These are phyloP conservation scores for Cygnus olor DNA, from an alignment of 2,797 vertebrate species.

Conservation along the genomic window DNA sequence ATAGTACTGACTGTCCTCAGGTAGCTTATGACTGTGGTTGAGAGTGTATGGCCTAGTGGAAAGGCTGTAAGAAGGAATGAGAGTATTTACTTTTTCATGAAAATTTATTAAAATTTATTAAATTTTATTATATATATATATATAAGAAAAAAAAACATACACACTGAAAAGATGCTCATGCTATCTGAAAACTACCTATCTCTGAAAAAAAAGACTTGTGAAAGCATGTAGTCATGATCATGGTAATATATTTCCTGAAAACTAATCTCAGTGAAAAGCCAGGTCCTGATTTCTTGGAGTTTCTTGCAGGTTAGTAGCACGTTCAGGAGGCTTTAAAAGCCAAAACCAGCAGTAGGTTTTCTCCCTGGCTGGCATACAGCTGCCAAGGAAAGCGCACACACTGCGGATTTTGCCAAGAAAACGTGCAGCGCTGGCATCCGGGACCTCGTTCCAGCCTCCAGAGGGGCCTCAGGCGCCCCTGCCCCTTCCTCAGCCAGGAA, in stretches of 20 bases:
- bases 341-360: fast-evolving
- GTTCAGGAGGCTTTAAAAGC: background rate
- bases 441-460: too few relatives aligned
- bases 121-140: background rate
- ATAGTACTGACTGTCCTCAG: background rate
- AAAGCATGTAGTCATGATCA: background rate
- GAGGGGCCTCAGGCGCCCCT: background rate
- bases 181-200: background rate
- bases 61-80: background rate
- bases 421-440: fast-evolving
- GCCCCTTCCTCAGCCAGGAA: background rate
- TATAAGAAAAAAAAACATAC: background rate
- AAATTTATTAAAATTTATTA: background rate
- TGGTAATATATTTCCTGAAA: too few relatives aligned
- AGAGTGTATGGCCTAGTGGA: background rate
- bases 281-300: background rate
- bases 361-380: fast-evolving
- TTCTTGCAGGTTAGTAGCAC: too few relatives aligned
- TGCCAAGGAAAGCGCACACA: fast-evolving
- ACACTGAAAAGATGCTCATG: background rate
- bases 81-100: background rate
- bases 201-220: background rate
- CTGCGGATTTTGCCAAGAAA: fast-evolving
- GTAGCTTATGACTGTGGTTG: background rate
- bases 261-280: background rate